A percentile compares a stretch with the other conserved stretches of the same genome.
phyloP scores from a whole-genome alignment of 2,888 invertebrate genomes.

The Alcis repandata region DNA sequence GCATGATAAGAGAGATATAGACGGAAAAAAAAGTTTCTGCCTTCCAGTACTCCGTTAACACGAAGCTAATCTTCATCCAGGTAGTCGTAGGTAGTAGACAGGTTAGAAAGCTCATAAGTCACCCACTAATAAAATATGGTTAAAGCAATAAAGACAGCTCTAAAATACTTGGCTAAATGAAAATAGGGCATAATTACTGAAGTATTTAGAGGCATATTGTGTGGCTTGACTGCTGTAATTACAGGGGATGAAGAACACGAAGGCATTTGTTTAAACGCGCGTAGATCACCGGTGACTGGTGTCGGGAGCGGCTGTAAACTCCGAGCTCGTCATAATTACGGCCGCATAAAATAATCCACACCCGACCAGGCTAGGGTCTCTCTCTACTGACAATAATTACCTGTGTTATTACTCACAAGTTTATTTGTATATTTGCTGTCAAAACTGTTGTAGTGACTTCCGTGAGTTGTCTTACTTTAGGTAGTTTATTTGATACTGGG shows the following conservation, averaged over 20 bases:
- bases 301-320: not conserved
- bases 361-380: not conserved
- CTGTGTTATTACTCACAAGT: not conserved
- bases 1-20: no score
- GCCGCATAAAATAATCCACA: not conserved
- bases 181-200: not conserved
- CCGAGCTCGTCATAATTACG: not conserved
- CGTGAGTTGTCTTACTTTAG: not conserved
- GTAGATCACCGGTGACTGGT: not conserved
- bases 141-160: not conserved
- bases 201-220: constrained; percentile 2
- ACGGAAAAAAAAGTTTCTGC: no score
- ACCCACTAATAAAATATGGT: not conserved
- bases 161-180: constrained; percentile 1
- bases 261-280: not conserved
- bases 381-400: not conserved
- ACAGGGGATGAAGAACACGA: not conserved
- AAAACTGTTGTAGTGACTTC: not conserved
- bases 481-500: no score
- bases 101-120: not conserved
- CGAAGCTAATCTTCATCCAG: no score
- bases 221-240: not conserved
- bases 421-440: not conserved
- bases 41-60: no score
- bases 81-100: not conserved